phyloP scores from a whole-genome alignment of 2,888 invertebrate genomes.

The Trichogramma dendrolimi region DNA sequence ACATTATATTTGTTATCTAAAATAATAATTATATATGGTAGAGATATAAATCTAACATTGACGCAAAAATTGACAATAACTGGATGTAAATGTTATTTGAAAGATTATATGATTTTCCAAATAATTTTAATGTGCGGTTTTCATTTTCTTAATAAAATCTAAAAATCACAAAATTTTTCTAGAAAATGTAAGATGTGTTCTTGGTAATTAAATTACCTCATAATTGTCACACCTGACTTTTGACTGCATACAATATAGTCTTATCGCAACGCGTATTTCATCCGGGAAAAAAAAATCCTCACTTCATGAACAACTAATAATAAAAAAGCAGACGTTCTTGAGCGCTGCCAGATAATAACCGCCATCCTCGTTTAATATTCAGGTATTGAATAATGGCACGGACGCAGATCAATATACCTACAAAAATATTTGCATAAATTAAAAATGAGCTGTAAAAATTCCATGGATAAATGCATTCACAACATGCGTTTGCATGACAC shows the following conservation, averaged over 20 bases:
- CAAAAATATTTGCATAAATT: conserved; percentile 38
- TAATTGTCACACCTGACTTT: conserved; percentile 8
- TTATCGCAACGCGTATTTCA: too few relatives aligned
- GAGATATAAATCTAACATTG: conserved; percentile 9
- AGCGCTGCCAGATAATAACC: conserved; percentile 77
- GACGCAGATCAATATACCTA: conserved; percentile 79
- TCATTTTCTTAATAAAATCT: conserved; percentile 16
- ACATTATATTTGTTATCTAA: too few relatives aligned
- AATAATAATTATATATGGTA: too few relatives aligned
- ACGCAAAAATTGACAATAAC: conserved; percentile 16
- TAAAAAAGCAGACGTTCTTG: conserved; percentile 85
- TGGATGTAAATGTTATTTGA: conserved; percentile 11
- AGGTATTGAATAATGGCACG: conserved; percentile 83
- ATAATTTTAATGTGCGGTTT: conserved; percentile 12
- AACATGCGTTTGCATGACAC: neutral
- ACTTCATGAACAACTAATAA: conserved; percentile 55
- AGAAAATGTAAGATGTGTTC: conserved; percentile 3
- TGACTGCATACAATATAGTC: neutral
- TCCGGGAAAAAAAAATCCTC: too few relatives aligned
- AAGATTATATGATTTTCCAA: conserved; percentile 12
- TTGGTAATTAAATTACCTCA: neutral
- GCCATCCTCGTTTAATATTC: conserved; percentile 86
- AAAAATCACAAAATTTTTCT: conserved; percentile 23
- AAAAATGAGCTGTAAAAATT: neutral
- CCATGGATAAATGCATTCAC: conserved; percentile 4